Percentiles rank a stretch among this genome's conserved stretches.
Conservation (phyloP, 2,113 vertebrate species). For the Sturnus vulgaris region DNA sequence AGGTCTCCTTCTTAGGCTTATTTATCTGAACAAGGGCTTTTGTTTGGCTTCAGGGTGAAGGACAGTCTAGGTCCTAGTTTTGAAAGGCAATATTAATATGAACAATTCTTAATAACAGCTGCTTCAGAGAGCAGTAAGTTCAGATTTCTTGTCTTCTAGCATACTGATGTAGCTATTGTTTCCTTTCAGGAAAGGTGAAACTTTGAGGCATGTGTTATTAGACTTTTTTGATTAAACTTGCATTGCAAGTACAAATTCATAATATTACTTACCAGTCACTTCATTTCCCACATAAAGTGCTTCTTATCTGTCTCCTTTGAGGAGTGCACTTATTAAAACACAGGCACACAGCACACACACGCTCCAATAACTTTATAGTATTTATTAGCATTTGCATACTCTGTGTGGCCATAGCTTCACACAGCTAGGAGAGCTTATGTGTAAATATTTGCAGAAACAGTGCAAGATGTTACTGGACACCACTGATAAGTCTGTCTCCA, state of each 20-base stretch:
- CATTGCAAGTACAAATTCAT: background rate
- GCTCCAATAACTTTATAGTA: background rate
- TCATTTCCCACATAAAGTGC: background rate
- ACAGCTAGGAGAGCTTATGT: background rate
- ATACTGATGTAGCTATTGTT: background rate
- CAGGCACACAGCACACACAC: rapidly evolving
- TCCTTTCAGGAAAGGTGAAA: background rate
- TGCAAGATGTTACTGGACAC: background rate
- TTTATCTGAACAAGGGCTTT: background rate
- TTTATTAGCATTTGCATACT: background rate
- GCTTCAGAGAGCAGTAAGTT: background rate
- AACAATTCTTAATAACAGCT: background rate
- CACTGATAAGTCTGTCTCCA: background rate
- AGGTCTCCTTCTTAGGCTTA: background rate
- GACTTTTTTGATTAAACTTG: background rate
- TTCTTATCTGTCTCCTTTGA: background rate
- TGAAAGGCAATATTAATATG: background rate
- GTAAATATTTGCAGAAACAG: background rate
- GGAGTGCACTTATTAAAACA: background rate
- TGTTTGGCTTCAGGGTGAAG: background rate
- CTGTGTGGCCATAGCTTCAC: background rate
- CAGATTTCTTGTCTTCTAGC: background rate
- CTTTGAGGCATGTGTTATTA: background rate
- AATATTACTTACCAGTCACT: background rate
- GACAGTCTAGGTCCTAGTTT: background rate